Percentiles rank a stretch among this genome's conserved stretches.
Evolutionary conservation across 2,888 invertebrate species (phyloP).

Genomic region (Empis stercorea): DNA sequence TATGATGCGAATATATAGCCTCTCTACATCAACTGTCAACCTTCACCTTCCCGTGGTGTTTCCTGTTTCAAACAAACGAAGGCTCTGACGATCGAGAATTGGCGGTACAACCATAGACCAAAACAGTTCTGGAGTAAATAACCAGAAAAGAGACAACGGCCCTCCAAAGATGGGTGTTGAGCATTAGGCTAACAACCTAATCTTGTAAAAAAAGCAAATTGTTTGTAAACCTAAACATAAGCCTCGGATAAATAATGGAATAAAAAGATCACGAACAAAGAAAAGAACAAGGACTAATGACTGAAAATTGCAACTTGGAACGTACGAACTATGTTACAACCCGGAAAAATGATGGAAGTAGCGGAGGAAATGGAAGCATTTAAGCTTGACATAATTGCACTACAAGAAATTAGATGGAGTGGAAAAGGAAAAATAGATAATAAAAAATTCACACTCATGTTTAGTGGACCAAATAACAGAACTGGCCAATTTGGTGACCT

Average conservation of each 20-base stretch:
- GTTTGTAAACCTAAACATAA: not conserved
- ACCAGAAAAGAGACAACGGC: not conserved
- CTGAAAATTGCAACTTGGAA: not conserved
- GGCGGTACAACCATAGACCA: not conserved
- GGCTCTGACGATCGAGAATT: not conserved
- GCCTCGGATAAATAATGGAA: conserved; percentile 7
- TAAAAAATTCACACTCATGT: not conserved
- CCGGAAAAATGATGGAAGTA: not conserved
- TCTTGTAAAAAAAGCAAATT: conserved; percentile 4
- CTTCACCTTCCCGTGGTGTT: not conserved
- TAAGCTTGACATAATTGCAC: not conserved
- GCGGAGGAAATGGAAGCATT: not conserved
- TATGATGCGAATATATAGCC: too few relatives aligned
- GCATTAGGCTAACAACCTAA: not conserved
- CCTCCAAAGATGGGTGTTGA: not conserved
- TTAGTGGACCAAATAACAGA: too few relatives aligned
- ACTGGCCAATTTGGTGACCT: too few relatives aligned
- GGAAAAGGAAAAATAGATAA: not conserved
- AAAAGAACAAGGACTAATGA: not conserved
- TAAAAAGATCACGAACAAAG: not conserved
- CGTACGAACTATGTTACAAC: not conserved
- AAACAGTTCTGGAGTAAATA: not conserved
- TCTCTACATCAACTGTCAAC: not conserved
- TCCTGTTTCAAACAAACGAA: not conserved
- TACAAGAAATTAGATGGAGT: not conserved